phyloP scores from a whole-genome alignment of 2,113 vertebrate genomes.

The Chaetura pelagica region DNA sequence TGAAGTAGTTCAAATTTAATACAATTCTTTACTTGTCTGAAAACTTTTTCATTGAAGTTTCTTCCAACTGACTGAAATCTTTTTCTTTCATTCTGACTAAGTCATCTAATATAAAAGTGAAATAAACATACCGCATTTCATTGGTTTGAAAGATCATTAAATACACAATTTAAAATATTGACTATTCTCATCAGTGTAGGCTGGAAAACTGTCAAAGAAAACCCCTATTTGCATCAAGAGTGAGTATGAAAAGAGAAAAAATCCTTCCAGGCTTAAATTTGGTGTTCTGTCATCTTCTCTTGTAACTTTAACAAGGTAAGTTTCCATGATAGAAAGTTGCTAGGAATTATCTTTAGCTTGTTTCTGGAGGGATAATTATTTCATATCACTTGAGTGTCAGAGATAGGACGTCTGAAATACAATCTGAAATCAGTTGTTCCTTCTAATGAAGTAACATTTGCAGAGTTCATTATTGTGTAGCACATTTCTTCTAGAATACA shows the following conservation, averaged over 20 bases:
- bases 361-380: background rate
- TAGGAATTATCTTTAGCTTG: background rate
- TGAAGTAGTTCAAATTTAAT: background rate
- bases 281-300: background rate
- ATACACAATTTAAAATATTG: background rate
- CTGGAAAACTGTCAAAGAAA: background rate
- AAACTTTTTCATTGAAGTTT: background rate
- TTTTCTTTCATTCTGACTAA: background rate
- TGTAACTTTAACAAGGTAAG: background rate
- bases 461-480: background rate
- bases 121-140: background rate
- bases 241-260: background rate
- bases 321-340: background rate
- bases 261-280: background rate
- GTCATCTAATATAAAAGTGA: background rate
- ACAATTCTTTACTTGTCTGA: background rate
- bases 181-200: background rate
- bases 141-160: background rate
- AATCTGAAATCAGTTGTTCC: background rate
- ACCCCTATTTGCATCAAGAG: background rate
- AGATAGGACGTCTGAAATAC: background rate
- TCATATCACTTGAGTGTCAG: background rate
- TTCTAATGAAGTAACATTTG: slow-evolving; percentile 9
- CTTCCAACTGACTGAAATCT: background rate
- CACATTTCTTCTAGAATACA: background rate